Percentiles rank a stretch among this genome's conserved stretches.
Conservation (phyloP, 2,888 invertebrate species). For the Tholera decimalis region DNA sequence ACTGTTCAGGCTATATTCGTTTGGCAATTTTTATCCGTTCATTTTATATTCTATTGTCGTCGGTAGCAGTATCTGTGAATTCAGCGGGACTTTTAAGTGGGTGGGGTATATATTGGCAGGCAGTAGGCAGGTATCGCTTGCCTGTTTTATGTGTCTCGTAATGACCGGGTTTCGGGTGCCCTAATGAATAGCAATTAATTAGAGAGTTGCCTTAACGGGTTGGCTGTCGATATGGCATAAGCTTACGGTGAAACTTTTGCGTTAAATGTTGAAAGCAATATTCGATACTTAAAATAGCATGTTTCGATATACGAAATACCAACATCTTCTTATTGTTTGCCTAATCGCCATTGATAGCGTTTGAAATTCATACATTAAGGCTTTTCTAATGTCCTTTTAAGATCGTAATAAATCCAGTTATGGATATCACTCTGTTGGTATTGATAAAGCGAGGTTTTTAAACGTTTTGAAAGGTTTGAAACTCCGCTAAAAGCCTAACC, state of each 20-base stretch:
- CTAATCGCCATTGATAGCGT: neutral
- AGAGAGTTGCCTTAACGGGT: conserved; percentile 13
- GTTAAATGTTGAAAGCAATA: conserved; percentile 11
- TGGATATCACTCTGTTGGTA: conserved; percentile 6
- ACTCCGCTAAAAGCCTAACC: neutral
- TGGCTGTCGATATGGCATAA: conserved; percentile 17
- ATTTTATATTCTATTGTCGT: conserved; percentile 52
- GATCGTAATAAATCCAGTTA: conserved; percentile 8
- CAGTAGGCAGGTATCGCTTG: conserved; percentile 38
- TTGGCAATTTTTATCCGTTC: conserved; percentile 34
- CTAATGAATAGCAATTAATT: conserved; percentile 59
- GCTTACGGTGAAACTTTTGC: conserved; percentile 10
- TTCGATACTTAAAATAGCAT: neutral
- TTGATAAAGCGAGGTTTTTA: conserved; percentile 13
- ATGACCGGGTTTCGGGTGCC: conserved; percentile 41
- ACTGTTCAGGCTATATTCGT: conserved; percentile 31
- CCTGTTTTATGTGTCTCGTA: conserved; percentile 49
- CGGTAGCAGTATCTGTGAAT: conserved; percentile 29
- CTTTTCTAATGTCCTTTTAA: neutral
- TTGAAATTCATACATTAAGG: conserved; percentile 4
- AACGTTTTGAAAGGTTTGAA: conserved; percentile 31
- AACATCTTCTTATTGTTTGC: conserved; percentile 11
- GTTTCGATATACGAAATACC: neutral
- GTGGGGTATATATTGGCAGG: conserved; percentile 33
- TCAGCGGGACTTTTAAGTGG: conserved; percentile 38